Evolutionary conservation across 2,113 vertebrate genomes (phyloP).

Genomic region (Vanacampus margaritifer): DNA sequence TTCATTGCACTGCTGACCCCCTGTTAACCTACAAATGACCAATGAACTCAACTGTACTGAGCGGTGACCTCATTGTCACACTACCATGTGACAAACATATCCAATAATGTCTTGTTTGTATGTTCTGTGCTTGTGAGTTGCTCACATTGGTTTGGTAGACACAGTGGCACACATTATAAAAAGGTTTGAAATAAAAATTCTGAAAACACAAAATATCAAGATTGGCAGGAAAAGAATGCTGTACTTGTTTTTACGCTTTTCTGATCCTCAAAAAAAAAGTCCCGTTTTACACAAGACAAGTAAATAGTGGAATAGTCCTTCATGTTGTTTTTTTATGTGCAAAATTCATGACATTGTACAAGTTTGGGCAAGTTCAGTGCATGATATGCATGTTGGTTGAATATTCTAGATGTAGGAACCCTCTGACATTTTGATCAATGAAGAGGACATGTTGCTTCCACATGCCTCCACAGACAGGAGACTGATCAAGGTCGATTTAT

Average conservation of each 20-base stretch:
- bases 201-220: neutral
- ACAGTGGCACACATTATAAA: neutral
- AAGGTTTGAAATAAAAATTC: neutral
- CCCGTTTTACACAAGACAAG: conserved; percentile 3
- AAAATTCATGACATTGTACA: neutral
- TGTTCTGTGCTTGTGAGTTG: neutral
- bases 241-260: conserved; percentile 1
- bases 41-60: neutral
- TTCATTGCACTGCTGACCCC: neutral
- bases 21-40: neutral
- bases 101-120: neutral
- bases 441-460: conserved; percentile 21
- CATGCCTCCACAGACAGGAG: conserved; percentile 42
- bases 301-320: neutral
- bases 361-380: neutral
- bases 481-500: conserved; percentile 71
- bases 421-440: conserved; percentile 30
- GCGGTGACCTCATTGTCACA: neutral
- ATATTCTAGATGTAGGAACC: neutral
- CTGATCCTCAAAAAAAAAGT: conserved; percentile 36
- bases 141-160: neutral
- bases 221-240: neutral
- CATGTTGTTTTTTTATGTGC: neutral
- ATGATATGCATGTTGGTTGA: neutral
- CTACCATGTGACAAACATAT: neutral